These are phyloP conservation scores for Alligator mississippiensis DNA, from an alignment of 2,113 vertebrate species.

Conservation along the genomic window DNA sequence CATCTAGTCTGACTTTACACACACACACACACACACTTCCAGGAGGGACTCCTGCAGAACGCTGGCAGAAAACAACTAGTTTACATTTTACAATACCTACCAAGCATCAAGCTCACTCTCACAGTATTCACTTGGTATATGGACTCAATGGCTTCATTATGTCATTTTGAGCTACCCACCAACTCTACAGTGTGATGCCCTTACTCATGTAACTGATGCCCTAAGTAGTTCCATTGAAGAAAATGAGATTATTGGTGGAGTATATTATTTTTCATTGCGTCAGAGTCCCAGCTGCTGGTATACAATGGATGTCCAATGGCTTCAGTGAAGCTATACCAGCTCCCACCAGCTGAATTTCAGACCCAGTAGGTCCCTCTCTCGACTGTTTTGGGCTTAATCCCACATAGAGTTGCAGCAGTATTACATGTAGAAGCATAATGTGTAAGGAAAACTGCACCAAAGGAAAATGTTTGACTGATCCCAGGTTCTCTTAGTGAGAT, in stretches of 20 bases:
- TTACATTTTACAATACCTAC: neutral
- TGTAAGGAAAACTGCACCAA: neutral
- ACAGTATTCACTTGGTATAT: fast-evolving
- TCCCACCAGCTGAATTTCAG: neutral
- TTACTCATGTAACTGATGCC: neutral
- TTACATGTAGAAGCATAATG: neutral
- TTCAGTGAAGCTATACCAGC: neutral
- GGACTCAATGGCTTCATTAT: neutral
- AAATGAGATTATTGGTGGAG: neutral
- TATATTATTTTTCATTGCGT: neutral
- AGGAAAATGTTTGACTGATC: no score
- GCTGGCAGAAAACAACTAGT: neutral
- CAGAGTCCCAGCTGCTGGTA: neutral
- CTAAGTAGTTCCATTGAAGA: neutral
- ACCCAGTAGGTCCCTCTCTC: neutral
- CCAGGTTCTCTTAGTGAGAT: no score
- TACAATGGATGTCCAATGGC: neutral
- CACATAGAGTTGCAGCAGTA: neutral
- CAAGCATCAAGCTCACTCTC: neutral
- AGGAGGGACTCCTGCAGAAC: neutral
- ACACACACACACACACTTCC: neutral
- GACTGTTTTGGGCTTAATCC: neutral
- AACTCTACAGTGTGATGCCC: neutral
- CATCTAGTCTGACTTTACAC: no score
- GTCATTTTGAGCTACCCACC: neutral